phyloP scores from a whole-genome alignment of 1,140 invertebrate species.

The Panagrolaimus sp. region DNA sequence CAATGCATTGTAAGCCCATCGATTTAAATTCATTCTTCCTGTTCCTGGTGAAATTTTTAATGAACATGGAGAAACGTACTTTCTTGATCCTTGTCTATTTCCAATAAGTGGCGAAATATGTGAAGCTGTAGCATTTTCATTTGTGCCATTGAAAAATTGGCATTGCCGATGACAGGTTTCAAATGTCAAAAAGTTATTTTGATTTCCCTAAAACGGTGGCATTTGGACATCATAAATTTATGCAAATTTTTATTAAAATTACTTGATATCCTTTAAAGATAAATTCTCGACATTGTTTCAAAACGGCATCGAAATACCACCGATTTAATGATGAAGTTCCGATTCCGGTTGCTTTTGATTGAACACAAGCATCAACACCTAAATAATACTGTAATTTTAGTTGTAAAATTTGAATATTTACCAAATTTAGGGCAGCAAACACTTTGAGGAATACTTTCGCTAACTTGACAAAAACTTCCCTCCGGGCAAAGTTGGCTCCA shows the following conservation, averaged over 20 bases:
- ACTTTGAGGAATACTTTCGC: constrained; percentile 27
- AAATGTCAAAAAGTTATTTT: constrained; percentile 7
- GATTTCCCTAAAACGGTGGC: neutral
- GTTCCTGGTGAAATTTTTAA: neutral
- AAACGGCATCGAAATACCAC: constrained; percentile 33
- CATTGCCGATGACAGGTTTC: neutral
- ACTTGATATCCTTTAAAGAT: constrained; percentile 37
- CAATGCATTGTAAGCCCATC: neutral
- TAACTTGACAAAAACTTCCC: constrained; percentile 36
- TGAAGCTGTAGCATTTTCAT: neutral
- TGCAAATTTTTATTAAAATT: neutral
- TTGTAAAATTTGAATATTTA: neutral
- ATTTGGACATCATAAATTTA: too few relatives aligned
- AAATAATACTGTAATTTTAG: neutral
- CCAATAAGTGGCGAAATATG: neutral
- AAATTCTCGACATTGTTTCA: constrained; percentile 29
- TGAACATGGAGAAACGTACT: neutral
- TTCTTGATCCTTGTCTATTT: neutral
- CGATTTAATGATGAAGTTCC: constrained; percentile 28
- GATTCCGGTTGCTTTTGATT: neutral
- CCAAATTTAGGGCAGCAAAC: constrained; percentile 34
- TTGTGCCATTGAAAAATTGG: constrained; percentile 5
- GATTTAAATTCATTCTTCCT: neutral
- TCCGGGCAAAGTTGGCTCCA: constrained; percentile 24
- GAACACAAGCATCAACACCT: constrained; percentile 13